Evolutionary conservation across 2,113 vertebrate species (phyloP).

Genomic region (Ovibos moschatus): DNA sequence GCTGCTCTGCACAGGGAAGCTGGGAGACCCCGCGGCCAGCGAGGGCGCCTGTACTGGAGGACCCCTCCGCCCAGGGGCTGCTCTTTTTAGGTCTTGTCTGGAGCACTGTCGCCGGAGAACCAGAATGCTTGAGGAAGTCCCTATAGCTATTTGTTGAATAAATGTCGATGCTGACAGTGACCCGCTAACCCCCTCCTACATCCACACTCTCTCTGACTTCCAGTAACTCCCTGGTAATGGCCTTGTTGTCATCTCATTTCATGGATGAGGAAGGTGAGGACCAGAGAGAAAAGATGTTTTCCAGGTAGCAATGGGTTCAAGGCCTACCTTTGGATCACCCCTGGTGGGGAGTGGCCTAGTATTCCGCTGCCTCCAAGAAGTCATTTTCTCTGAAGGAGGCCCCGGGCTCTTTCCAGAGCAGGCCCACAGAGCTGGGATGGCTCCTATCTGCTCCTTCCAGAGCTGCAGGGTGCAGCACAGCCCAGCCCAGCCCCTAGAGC

Average conservation of each 20-base stretch:
- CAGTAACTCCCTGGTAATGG: neutral
- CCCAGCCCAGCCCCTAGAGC: neutral
- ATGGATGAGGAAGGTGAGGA: neutral
- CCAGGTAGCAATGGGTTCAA: neutral
- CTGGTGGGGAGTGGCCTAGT: neutral
- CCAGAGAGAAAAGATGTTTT: neutral
- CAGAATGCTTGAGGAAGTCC: neutral
- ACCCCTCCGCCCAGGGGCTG: fast-evolving
- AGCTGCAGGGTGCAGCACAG: neutral
- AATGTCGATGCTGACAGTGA: neutral
- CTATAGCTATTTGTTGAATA: neutral
- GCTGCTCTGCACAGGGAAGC: neutral
- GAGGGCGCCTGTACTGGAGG: neutral
- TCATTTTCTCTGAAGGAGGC: neutral
- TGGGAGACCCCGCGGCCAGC: neutral
- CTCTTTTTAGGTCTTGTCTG: neutral
- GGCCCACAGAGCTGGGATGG: neutral
- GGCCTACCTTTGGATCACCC: neutral
- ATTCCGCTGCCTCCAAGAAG: neutral
- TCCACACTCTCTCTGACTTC: neutral
- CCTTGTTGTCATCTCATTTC: neutral
- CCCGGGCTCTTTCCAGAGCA: neutral
- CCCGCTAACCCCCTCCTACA: neutral
- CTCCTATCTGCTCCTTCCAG: neutral
- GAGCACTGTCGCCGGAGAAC: neutral